Evolutionary conservation across 2,113 vertebrate species (phyloP), one percentile per base, ranked within the genome.

Genomic region (Sinocyclocheilus anshuiensis): DNA sequence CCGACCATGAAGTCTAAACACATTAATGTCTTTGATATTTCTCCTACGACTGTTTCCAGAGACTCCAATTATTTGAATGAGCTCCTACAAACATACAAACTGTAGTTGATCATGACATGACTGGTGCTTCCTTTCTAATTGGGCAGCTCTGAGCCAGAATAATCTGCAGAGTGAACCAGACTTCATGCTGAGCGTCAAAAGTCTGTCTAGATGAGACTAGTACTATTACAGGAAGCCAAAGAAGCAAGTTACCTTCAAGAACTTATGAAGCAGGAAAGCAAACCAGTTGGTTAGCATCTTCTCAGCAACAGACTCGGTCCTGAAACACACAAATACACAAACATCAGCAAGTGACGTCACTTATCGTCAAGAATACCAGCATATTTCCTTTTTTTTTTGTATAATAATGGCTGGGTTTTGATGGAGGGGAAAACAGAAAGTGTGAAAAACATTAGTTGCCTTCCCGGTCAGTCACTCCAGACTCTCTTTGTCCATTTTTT

Each of bases 231-330:
- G 39, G 42, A 76, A 48, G 72, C 22, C 39, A 76, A 48, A 76
- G 42, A 24, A 48, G 72, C 22, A n/a, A 76, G n/a, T 86, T 86
- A 89, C 88, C 86, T 89, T 89, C 1, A 89, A 77, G 53, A 89
- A 89, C 77, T 87, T 89, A 65, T 89, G 85, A 81, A 89, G 88
- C 26, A 89, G 82, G 61, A 89, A 89, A 0, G 88, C 88, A 36
- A 89, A 89, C 88, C 88, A 89, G 82, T 89, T 89, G 71, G 71
- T 74, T 42, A 74, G 36, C 71, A 74, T 74, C 71, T 74, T 74
- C 71, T 74, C 71, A 74, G 88, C 88, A 1, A 89, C 88, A 85
- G 88, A 89, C 50, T 89, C 88, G 5, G 88, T 89, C 61, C 88
- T 89, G 71, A 85, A 81, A 83, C 86, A 86, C 75, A 88, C 48